phyloP scores from a whole-genome alignment of 2,113 vertebrate species.

The Oreochromis tanganicae region DNA sequence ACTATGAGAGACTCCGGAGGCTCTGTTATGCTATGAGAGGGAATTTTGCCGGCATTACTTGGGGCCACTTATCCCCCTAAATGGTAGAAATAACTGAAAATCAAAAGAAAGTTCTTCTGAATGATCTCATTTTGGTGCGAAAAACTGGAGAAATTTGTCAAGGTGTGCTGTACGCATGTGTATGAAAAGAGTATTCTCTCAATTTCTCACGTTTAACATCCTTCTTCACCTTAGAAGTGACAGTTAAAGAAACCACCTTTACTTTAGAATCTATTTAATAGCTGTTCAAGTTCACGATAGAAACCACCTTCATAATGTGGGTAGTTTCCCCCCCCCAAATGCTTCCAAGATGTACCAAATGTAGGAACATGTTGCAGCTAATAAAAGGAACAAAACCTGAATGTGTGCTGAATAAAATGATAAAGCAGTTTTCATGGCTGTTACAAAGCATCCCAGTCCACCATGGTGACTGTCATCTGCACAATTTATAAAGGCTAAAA shows the following conservation, averaged over 20 bases:
- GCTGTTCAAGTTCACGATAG: not conserved
- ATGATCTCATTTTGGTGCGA: not conserved
- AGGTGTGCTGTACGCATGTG: not conserved
- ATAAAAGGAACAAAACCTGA: not conserved
- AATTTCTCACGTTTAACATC: not conserved
- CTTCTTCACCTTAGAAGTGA: not conserved
- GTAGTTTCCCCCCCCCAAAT: not conserved
- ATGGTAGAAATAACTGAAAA: not conserved
- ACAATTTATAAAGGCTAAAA: not conserved
- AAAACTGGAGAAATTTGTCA: not conserved
- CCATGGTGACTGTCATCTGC: not conserved
- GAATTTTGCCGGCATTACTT: fast-evolving
- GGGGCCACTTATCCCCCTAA: fast-evolving
- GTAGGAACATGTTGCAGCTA: not conserved
- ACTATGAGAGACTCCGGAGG: not conserved
- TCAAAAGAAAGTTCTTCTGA: not conserved
- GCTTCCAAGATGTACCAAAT: not conserved
- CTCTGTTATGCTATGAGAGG: not conserved
- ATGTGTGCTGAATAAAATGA: not conserved
- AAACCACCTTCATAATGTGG: not conserved
- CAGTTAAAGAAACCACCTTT: not conserved
- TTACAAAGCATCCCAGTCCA: not conserved
- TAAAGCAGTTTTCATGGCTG: not conserved
- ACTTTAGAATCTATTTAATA: not conserved
- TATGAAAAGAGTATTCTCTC: not conserved